Evolutionary conservation across 1,140 invertebrate species (phyloP), one percentile per base, ranked within the genome.

Genomic region (Dreissena rostriformis): DNA sequence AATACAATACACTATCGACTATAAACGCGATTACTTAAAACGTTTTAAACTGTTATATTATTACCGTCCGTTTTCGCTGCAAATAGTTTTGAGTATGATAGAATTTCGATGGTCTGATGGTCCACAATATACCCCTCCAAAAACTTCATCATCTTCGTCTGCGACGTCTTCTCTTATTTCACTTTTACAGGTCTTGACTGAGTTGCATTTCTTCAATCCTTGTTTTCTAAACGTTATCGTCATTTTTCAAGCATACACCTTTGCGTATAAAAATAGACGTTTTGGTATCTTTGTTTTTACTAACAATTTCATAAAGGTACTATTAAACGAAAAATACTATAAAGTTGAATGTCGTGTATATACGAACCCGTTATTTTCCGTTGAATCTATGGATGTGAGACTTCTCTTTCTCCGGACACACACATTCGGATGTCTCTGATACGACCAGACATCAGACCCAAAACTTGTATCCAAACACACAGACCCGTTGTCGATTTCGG

Each of bases 51-150:
- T 61, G 2, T 24, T n/a, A 19, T 61, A 61, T 24, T 19, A 61
- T 39, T 61, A 61, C 57, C 57, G 17, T 19, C 80, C 80, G n/a
- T 82, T 82, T 39, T 82, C 63, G 15, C 53, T 74, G 24, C n/a
- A n/a, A 22, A n/a, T 28, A 53, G 24, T 68, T 10, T 28, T 79
- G n/a, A 61, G n/a, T 63, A n/a, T 51, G 11, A 53, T 29, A 14
- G 80, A 74, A 26, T 7, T 39, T n/a, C 66, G 63, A 29, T 28
- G 24, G 78, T 73, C 80, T 0, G 87, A 66, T 10, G 89, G 88
- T 2, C 87, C 89, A 66, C 87, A 83, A 80, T 89, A 89, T 4
- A 90, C 88, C 14, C 87, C 87, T 4, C 87, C 88, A 71, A 87
- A 89, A 19, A 87, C 84, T 51, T 90, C 86, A 57, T 88, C 86